A percentile compares a stretch with the other conserved stretches of the same genome.
These are phyloP conservation scores for Ptychodera flava DNA, from an alignment of 35 echinoderm and acorn worm genomes.

Conservation along the genomic window DNA sequence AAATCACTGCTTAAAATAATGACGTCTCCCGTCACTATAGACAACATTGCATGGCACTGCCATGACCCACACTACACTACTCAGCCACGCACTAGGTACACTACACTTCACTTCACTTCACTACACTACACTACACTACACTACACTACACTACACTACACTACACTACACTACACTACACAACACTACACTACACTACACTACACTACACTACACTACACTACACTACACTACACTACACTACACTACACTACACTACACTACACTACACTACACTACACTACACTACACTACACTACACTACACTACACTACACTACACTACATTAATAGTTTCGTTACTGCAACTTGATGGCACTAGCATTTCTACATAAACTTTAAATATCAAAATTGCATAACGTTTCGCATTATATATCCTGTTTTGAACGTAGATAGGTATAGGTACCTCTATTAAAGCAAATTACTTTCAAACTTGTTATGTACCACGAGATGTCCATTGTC, in stretches of 20 bases:
- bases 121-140: neutral
- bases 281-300: neutral
- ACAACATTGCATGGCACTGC: neutral
- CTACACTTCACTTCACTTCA: neutral
- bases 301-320: too few relatives aligned
- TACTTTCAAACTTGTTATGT: too few relatives aligned
- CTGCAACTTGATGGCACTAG: too few relatives aligned
- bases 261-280: constrained; percentile 17
- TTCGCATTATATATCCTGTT: too few relatives aligned
- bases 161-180: constrained; percentile 19
- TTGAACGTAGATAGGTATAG: too few relatives aligned
- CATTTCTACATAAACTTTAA: too few relatives aligned
- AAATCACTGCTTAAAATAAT: neutral
- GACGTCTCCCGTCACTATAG: neutral
- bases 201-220: neutral
- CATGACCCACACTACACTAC: neutral
- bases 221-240: neutral
- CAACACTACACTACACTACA: neutral
- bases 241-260: neutral
- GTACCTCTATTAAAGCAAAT: too few relatives aligned
- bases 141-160: constrained; percentile 9
- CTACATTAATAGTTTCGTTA: too few relatives aligned
- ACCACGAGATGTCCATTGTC: too few relatives aligned
- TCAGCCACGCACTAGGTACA: neutral
- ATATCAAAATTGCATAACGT: too few relatives aligned